Base-by-base conservation (phyloP, 2,797 vertebrate species). In the Hemitrygon akajei region DNA sequence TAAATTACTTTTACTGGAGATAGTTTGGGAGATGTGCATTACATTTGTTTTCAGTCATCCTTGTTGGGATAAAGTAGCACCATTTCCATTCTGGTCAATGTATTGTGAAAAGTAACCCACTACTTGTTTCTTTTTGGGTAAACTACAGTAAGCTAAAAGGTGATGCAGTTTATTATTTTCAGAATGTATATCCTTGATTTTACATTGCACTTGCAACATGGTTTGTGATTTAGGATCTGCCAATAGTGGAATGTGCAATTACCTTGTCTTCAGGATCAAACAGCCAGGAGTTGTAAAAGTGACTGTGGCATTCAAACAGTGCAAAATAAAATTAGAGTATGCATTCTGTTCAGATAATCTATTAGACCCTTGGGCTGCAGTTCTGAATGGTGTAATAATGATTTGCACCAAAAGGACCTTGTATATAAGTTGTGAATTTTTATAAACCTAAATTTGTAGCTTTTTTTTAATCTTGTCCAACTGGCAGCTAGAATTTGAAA, bases 401-500 rank as follows among this genome's bases (percentile, higher is more conserved):
- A 76, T 75, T 71, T 75, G 22, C 91, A 93, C 91, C 7, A 66
- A 66, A 89, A 76, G 71, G 73, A 93, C 69, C 40, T 93, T 93
- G 69, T 66, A 89, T 18, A 66, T 92, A 27, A 75, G 25, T 27
- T 75, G 71, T 75, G 34, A 9, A 93, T n/a, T 93, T 93, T 93
- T 93, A 93, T 93, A 76, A 27, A 76, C 40, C 69, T 73, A 40
- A 76, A 76, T 76, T 93, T 93, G 47, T 93, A 34, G 47, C 22
- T 56, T 76, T 75, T 93, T 47, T 89, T 63, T 92, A 71, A 93
- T 73, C 91, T 93, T 93, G 69, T 76, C 91, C 91, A 93, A 56
- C 25, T 27, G 91, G 91, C 91, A 93, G 91, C 91, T 93, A n/a
- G 91, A 93, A 93, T 93, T 69, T 93, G 71, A 37, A 93, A 76